Evolutionary conservation across 2,888 invertebrate genomes (phyloP), one percentile per base, ranked within the genome.

Genomic region (Rhodophaea formosa): DNA sequence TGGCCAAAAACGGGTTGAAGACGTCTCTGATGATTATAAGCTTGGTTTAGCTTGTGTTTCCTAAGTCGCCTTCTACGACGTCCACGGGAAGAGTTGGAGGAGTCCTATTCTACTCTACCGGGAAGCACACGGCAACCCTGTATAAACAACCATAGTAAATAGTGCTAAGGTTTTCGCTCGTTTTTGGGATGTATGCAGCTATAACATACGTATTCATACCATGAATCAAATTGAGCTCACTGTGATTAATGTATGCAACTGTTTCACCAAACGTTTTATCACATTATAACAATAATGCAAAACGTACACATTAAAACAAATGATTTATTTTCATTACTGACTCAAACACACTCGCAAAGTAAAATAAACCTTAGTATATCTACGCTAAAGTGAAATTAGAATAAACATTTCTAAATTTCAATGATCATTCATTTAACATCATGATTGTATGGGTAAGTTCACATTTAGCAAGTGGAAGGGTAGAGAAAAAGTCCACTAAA

Each of bases 251-350:
- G 39, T n/a, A 39, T 39, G 1, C 39, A 12, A 12, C 12, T 35
- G 35, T 32, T 35, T 16, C 55, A 61, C 64, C 62, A 59, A 58
- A 66, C 61, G 62, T 68, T 71, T 73, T 74, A 77, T 75, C 77
- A 75, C 74, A 80, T 82, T 82, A 79, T 69, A 72, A 64, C 69
- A 70, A 71, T 75, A 74, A 74, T 71, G 72, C 75, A 75, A 67
- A 71, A 60, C 69, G 78, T 78, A 76, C 81, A 82, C 77, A 80
- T 79, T 74, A 74, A 74, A 76, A 68, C n/a, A 72, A 70, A 67
- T 57, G 74, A 76, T 75, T 78, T 79, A 77, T 80, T 81, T 80
- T 74, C 75, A 71, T 72, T 82, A 77, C 70, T 65, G 65, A 67
- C 58, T 49, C 47, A 29, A 45, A 47, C 14, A 14, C 30, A 47